phyloP scores from a whole-genome alignment of 2,888 invertebrate genomes.

The Cheilosia soror region DNA sequence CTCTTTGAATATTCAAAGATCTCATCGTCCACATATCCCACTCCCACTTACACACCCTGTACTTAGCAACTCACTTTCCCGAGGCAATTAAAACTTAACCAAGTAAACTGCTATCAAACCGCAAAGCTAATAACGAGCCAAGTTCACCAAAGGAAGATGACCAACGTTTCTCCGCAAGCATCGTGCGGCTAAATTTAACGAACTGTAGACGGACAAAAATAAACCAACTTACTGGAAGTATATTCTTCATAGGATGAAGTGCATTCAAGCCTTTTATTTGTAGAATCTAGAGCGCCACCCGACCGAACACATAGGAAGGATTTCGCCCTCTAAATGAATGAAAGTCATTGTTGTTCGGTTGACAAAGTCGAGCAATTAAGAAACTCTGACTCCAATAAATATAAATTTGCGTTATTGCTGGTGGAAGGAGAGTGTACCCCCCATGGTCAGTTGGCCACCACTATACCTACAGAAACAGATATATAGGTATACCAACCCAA shows the following conservation, averaged over 20 bases:
- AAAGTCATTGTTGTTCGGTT: constrained; percentile 62
- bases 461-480: neutral
- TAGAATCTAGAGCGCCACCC: neutral
- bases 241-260: constrained; percentile 26
- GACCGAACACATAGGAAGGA: neutral
- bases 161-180: constrained; percentile 51
- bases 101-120: constrained; percentile 58
- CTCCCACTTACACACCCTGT: neutral
- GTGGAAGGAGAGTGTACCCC: neutral
- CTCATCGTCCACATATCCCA: neutral
- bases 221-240: constrained; percentile 31
- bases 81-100: constrained; percentile 64
- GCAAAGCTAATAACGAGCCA: constrained; percentile 65
- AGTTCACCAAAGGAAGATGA: constrained; percentile 62
- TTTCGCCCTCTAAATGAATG: constrained; percentile 46
- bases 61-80: neutral
- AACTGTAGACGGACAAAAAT: constrained; percentile 53
- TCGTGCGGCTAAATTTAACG: constrained; percentile 55
- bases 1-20: constrained; percentile 29
- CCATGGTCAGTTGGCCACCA: constrained; percentile 47
- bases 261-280: constrained; percentile 54
- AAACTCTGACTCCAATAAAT: constrained; percentile 72
- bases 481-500: neutral
- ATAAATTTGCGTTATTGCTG: constrained; percentile 60
- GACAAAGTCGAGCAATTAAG: constrained; percentile 72